These are phyloP conservation scores for Gadopsis marmoratus DNA, from an alignment of 2,797 vertebrate species.

Conservation along the genomic window DNA sequence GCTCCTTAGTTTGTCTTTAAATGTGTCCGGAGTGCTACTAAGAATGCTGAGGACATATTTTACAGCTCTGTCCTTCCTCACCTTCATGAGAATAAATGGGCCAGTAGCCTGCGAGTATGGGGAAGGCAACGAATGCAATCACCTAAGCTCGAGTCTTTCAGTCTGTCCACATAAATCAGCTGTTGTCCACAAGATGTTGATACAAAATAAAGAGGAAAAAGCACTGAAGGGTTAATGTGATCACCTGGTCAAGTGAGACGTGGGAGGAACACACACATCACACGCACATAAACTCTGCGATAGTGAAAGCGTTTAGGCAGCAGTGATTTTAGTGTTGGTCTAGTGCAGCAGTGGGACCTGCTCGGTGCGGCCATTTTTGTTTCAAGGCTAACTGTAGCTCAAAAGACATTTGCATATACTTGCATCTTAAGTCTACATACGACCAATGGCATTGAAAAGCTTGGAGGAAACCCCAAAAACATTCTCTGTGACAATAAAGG, in stretches of 20 bases:
- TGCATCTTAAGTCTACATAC: too few species aligned
- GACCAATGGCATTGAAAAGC: neutral
- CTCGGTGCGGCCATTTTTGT: conserved; percentile 15
- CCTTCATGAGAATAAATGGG: conserved; percentile 51
- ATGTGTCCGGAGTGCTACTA: conserved; percentile 47
- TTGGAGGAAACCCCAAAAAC: neutral
- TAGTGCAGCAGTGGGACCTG: conserved; percentile 15
- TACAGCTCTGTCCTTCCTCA: conserved; percentile 40
- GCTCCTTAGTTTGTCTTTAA: conserved; percentile 57
- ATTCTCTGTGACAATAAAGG: neutral
- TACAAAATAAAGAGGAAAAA: conserved; percentile 47
- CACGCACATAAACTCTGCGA: neutral
- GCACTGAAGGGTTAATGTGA: conserved; percentile 68
- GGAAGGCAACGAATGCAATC: conserved; percentile 49
- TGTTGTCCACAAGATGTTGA: conserved; percentile 53
- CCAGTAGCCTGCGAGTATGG: neutral
- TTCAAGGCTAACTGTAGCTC: conserved; percentile 17
- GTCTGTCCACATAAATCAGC: conserved; percentile 59
- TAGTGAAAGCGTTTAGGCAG: conserved; percentile 5
- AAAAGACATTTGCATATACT: neutral
- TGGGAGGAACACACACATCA: conserved; percentile 3
- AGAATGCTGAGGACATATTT: conserved; percentile 45
- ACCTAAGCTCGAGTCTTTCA: conserved; percentile 14
- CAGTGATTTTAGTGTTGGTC: conserved; percentile 16
- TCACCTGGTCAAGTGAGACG: conserved; percentile 33